Base-by-base conservation (phyloP, 2,113 vertebrate species). In the Pantherophis guttatus region DNA sequence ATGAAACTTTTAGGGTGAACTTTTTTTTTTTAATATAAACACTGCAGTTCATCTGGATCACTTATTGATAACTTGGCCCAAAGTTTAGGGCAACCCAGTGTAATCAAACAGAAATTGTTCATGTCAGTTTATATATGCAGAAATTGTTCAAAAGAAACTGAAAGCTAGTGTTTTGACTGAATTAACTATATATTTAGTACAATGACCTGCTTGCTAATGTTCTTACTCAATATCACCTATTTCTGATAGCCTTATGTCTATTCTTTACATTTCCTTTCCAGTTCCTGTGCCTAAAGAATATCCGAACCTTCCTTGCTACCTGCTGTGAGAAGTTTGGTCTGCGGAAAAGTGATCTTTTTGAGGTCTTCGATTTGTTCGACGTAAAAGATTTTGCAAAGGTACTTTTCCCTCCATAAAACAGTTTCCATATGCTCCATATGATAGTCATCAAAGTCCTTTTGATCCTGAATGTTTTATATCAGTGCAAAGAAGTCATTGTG, bases 231-330 rank as follows among this genome's bases (percentile, higher is more conserved):
- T 57, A n/a, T 86, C 57, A 1, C 24, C 4, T 44, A 9, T 19
- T 39, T 54, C 13, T 53, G n/a, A 52, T 8, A 48, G 8, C 57
- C 26, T 75, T 52, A n/a, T 70, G 1, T 3, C 6, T 55, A 62
- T 70, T 6, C 26, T 39, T 65, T 10, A 3, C 54, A 8, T 12
- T 94, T 92, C 26, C 91, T 8, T 96, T 87, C 0, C 94, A 99
- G 99, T 99, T 99, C 95, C 97, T 99, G 91, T 99, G 99, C 94
- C 98, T 99, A 95, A 99, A 99, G 97, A 99, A 99, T 95, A 99
- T 99, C 95, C 98, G 99, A 3, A 99, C 98, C 3, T 99, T 99
- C 96, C 97, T 99, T 55, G 95, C 94, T 0, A 96, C 97, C 39
- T 99, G 99, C 88, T 97, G 98, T 0, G 98, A 98, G 62, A 98